Evolutionary conservation across 2,888 invertebrate species (phyloP).

Genomic region (Clepsis dumicolana): DNA sequence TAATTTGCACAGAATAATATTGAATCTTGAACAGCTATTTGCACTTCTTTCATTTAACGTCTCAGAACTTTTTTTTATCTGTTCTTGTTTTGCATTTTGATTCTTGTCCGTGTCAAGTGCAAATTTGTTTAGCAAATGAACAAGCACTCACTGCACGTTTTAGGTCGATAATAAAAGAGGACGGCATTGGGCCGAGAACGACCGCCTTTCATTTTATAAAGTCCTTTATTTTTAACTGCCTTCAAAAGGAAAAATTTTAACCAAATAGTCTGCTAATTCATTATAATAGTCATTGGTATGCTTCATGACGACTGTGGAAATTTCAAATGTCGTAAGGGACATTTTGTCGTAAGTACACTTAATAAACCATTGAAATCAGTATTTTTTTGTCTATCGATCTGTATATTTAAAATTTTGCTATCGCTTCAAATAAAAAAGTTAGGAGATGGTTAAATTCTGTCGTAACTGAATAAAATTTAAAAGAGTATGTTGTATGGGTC

Average conservation of each 20-base stretch:
- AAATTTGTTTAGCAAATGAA: conserved; percentile 41
- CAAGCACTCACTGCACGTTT: conserved; percentile 29
- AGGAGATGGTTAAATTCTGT: too few relatives aligned
- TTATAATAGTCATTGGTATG: too few relatives aligned
- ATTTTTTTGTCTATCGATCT: too few relatives aligned
- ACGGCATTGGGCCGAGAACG: not conserved
- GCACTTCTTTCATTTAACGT: conserved; percentile 51
- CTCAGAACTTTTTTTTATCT: conserved; percentile 38
- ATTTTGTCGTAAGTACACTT: too few relatives aligned
- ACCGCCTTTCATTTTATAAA: conserved; percentile 1
- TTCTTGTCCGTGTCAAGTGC: conserved; percentile 31
- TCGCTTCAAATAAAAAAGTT: too few relatives aligned
- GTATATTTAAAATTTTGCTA: too few relatives aligned
- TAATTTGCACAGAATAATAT: conserved; percentile 69
- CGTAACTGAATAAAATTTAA: too few relatives aligned
- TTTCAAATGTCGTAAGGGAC: too few relatives aligned
- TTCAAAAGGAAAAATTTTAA: not conserved
- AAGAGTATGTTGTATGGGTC: too few relatives aligned
- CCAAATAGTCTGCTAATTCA: not conserved
- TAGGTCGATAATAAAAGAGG: conserved; percentile 8
- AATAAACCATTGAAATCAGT: too few relatives aligned
- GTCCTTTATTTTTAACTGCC: conserved; percentile 1
- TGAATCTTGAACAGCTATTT: conserved; percentile 61
- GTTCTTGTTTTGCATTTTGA: conserved; percentile 35
- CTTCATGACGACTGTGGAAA: too few relatives aligned